phyloP scores from a whole-genome alignment of 2,113 vertebrate species.

The Heterocephalus glaber region DNA sequence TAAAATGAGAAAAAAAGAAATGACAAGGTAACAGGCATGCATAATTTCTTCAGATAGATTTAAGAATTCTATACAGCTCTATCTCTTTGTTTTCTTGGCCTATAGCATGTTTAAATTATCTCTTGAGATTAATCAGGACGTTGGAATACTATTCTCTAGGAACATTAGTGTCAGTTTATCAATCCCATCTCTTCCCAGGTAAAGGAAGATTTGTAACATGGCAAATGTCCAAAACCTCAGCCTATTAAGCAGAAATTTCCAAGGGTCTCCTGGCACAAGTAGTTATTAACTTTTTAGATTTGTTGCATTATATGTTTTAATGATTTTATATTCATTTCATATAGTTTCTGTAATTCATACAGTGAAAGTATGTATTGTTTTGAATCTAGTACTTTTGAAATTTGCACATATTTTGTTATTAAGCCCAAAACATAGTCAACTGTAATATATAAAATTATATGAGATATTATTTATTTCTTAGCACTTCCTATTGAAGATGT shows the following conservation, averaged over 20 bases:
- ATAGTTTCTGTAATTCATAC: slow-evolving; percentile 50
- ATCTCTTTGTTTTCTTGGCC: slow-evolving; percentile 10
- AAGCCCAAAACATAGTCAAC: not conserved
- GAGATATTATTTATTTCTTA: slow-evolving; percentile 43
- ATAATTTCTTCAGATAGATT: slow-evolving; percentile 52
- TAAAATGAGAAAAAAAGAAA: not conserved
- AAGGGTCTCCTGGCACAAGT: slow-evolving; percentile 57
- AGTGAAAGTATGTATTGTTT: slow-evolving; percentile 1
- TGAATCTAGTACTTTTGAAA: slow-evolving; percentile 49
- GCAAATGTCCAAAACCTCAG: slow-evolving; percentile 50
- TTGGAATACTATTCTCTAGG: not conserved
- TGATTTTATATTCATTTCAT: slow-evolving; percentile 54
- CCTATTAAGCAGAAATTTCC: slow-evolving; percentile 52
- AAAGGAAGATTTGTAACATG: slow-evolving; percentile 62
- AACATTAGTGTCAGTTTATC: slow-evolving; percentile 50
- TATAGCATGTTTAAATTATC: slow-evolving; percentile 31
- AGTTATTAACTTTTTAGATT: slow-evolving; percentile 55
- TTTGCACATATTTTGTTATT: slow-evolving; percentile 33
- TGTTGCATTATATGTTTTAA: slow-evolving; percentile 49
- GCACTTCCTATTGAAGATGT: not conserved
- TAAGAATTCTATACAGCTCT: slow-evolving; percentile 44
- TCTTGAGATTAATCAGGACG: slow-evolving; percentile 10
- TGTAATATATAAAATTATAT: not conserved
- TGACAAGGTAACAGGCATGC: not conserved
- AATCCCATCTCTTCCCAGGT: slow-evolving; percentile 36